Evolutionary conservation across 2,113 vertebrate genomes (phyloP), one percentile per base, ranked within the genome.

Genomic region (Atlantisia rogersi): DNA sequence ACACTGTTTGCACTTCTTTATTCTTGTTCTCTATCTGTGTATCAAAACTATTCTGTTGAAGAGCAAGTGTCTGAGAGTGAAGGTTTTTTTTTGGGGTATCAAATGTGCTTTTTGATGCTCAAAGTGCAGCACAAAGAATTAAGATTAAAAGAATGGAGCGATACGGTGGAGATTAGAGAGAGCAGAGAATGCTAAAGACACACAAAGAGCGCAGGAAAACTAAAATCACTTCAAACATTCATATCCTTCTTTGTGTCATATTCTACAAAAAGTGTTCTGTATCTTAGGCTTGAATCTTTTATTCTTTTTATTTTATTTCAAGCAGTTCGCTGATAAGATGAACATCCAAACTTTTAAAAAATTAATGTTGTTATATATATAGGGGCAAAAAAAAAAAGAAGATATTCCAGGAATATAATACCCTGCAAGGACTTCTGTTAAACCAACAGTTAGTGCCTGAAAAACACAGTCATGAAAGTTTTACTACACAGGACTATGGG

Each of bases 61-160:
- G 95, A 96, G 56, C 81, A 91, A 95, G 95, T 6, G n/a, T 71
- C 63, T 67, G 70, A 92, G 53, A 69, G 25, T 69, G 86, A 86
- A 90, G 89, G 44, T 15, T 83, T 48, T 71, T 89, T 94, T 93
- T 94, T 78, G 55, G 96, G 83, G 85, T 88, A 94, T 78, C 74
- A 5, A 77, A 79, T 80, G 40, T 62, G 87, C 69, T 92, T 96
- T 97, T 97, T 96, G 95, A 89, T 94, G 90, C 82, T 62, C 52
- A 71, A 96, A 97, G 84, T 91, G 87, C 65, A 95, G 88, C 94
- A 96, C 73, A 97, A 96, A 97, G 96, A 97, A 96, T 96, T 94
- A 95, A 91, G 88, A 96, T 98, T 97, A 86, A 96, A 96, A 96
- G 96, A 93, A 65, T 55, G 18, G 82, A 97, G 80, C 83, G 91